Conservation (phyloP, 1,140 invertebrate species). For the Contarinia nasturtii region DNA sequence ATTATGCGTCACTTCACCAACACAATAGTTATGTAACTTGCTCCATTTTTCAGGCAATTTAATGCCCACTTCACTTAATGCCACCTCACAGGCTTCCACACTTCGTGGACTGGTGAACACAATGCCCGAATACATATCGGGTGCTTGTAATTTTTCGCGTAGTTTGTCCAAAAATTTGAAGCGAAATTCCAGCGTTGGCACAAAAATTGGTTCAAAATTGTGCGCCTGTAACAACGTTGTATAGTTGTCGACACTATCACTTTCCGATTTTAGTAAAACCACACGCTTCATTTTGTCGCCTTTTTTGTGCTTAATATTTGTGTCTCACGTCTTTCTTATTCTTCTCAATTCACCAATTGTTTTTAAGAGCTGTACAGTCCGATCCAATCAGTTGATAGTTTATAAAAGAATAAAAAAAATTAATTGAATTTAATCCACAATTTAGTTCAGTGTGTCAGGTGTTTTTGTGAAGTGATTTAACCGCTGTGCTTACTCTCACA, state of each 20-base stretch:
- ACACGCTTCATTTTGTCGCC: constrained; percentile 23
- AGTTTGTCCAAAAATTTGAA: constrained; percentile 25
- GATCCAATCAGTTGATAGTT: too few species aligned
- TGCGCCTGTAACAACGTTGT: constrained; percentile 23
- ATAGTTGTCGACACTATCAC: constrained; percentile 32
- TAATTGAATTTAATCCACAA: too few species aligned
- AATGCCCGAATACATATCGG: constrained; percentile 27
- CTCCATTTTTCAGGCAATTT: constrained; percentile 27
- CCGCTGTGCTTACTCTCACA: too few species aligned
- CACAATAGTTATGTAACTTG: constrained; percentile 27
- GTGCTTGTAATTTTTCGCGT: constrained; percentile 18
- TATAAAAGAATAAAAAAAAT: too few species aligned
- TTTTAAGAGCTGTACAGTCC: too few species aligned
- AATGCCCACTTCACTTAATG: constrained; percentile 15
- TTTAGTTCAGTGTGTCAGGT: too few species aligned
- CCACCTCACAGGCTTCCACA: constrained; percentile 26
- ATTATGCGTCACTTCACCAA: constrained; percentile 28
- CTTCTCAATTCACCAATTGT: too few species aligned
- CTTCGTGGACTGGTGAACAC: constrained; percentile 32
- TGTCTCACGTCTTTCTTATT: too few species aligned
- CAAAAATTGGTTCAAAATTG: constrained; percentile 27
- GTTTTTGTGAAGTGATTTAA: too few species aligned
- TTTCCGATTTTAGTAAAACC: constrained; percentile 31
- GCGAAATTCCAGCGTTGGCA: constrained; percentile 30
- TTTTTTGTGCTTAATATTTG: neutral